Percentiles rank a stretch among this genome's conserved stretches.
Conservation (phyloP, 2,797 vertebrate genomes). For the Scomberomorus guttatus region DNA sequence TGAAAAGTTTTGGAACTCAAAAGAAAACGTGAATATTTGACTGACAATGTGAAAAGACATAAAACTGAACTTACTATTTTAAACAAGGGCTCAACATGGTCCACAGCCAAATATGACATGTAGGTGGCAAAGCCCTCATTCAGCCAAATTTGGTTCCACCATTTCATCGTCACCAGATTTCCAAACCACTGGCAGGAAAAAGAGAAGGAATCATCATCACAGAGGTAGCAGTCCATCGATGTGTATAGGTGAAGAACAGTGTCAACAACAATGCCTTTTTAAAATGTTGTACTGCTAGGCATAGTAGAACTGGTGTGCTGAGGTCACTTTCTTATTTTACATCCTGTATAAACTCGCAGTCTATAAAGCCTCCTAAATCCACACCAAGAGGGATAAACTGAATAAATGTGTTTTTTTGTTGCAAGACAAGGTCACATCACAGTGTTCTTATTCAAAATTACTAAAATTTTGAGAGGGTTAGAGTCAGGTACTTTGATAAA, state of each 20-base stretch:
- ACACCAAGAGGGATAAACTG: no score
- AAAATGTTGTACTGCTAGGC: no score
- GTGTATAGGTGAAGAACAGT: no score
- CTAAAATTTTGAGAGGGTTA: not conserved
- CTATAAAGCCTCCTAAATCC: not conserved
- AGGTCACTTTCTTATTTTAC: not conserved
- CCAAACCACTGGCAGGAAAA: slow-evolving; percentile 86
- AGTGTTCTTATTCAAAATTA: not conserved
- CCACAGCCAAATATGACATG: slow-evolving; percentile 70
- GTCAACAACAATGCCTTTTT: no score
- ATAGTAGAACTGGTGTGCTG: no score
- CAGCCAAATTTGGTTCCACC: slow-evolving; percentile 89
- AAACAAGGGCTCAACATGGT: slow-evolving; percentile 66
- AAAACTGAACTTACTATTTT: slow-evolving; percentile 67
- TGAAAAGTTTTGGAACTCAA: not conserved
- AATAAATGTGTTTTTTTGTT: no score
- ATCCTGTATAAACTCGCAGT: not conserved
- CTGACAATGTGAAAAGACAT: not conserved
- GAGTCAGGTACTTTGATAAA: not conserved
- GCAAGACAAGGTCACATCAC: no score
- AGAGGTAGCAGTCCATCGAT: not conserved
- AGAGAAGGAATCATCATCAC: not conserved
- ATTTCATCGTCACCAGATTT: slow-evolving; percentile 88
- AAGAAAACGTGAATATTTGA: not conserved
- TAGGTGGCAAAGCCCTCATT: slow-evolving; percentile 87